Conservation (phyloP, 2,888 invertebrate species). For the Plagiodera versicolora region DNA sequence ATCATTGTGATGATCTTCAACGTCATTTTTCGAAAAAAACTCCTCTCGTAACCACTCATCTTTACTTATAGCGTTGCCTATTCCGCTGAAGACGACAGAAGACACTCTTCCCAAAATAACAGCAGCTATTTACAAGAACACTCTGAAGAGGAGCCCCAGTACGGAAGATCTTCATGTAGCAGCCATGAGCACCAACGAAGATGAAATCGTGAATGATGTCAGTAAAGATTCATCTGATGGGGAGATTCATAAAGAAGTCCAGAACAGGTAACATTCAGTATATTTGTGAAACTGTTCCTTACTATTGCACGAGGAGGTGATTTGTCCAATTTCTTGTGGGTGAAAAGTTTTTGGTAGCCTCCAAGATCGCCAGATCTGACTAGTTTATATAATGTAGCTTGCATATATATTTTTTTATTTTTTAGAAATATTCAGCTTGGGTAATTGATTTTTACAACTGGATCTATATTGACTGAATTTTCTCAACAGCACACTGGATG, state of each 20-base stretch:
- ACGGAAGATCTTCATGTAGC: conserved; percentile 36
- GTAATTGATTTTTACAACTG: too few relatives aligned
- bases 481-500: not conserved
- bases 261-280: conserved; percentile 55
- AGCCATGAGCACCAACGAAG: conserved; percentile 46
- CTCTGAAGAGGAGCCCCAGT: conserved; percentile 43
- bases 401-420: not conserved
- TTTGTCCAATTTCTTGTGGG: too few relatives aligned
- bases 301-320: too few relatives aligned
- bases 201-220: conserved; percentile 1
- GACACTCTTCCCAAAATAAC: conserved; percentile 69
- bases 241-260: conserved; percentile 53
- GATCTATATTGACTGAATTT: too few relatives aligned
- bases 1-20: not conserved
- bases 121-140: conserved; percentile 71
- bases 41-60: too few relatives aligned
- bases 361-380: too few relatives aligned
- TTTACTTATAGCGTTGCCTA: not conserved
- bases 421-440: too few relatives aligned
- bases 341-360: too few relatives aligned
- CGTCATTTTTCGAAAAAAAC: too few relatives aligned
- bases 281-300: too few relatives aligned
- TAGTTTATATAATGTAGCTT: not conserved
- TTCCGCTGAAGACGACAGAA: conserved; percentile 53
- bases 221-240: conserved; percentile 10